Base-by-base conservation (phyloP, 2,113 vertebrate genomes). In the Poeciliopsis turrubarensis region DNA sequence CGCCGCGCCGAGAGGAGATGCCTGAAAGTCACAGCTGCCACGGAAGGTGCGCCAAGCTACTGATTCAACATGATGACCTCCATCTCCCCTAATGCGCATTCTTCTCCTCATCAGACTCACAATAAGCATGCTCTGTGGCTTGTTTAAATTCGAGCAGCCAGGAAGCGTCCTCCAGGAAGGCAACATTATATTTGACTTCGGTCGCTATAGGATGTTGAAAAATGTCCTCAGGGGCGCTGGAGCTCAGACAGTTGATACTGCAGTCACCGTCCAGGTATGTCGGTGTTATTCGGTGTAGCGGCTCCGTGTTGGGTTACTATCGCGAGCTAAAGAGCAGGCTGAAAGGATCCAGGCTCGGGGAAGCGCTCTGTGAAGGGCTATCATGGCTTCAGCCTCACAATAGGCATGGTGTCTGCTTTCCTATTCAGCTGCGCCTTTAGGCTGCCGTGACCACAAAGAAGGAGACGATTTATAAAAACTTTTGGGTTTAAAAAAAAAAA, bases 381-480 rank as follows among this genome's bases (percentile, higher is more conserved):
- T 91, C 86, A 81, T 87, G 70, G 86, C 75, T 72, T 78, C 72
- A 37, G 64, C 54, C 65, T 87, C 80, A 90, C 89, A 92, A 91
- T 90, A 65, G 84, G 22, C 71, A 51, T 47, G 92, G 91, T 92
- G 90, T 93, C 92, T 82, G 69, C 69, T 94, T 93, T 87, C 92
- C 83, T 81, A 88, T 93, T 91, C 87, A 91, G 51, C 79, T 39
- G 60, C 73, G 77, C 74, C 77, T 70, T 75, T 63, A 75, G 78
- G 81, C 79, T 73, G 70, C 78, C n/a, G 1, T 65, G 19, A 69
- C 78, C n/a, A 1, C 65, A n/a, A 70, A 86, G 65, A 72, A 84
- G 68, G 86, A 66, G 77, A 47, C 17, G 44, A 5, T 80, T 68
- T 57, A 81, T 81, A 82, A 91, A 72, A 71, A 77, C 44, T 63